Evolutionary conservation across 2,797 vertebrate genomes (phyloP), one percentile per base, ranked within the genome.

Genomic region (Aldrovandia affinis): DNA sequence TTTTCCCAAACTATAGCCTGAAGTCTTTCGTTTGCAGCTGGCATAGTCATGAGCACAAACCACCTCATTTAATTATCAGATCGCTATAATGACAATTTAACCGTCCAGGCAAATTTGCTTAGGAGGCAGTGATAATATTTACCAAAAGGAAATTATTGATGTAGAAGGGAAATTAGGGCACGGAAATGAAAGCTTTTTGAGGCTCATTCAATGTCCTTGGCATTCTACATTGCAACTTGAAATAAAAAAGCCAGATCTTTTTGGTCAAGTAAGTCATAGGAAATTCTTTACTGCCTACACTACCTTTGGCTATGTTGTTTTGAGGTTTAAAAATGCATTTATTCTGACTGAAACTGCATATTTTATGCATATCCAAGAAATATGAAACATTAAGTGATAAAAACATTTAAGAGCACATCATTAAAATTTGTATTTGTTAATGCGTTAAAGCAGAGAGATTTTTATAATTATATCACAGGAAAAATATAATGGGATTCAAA

Each of bases 21-120:
- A 73, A 73, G 33, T 39, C 36, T 73, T 73, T 39, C 18, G 5
- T 73, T 42, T 22, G 15, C 68, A 73, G 33, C 6, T 73, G 5
- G 68, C 55, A 12, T 36, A 39, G 68, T 22, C 6, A 12, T 8
- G 68, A 22, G 68, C 36, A 73, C 12, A 3, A 33, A 52, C 18
- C 78, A 55, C 57, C 78, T 80, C 80, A n/a, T 65, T 81, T 81
- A 65, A 81, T 81, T 63, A 81, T 63, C 55, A 81, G 57, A 42
- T 36, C 33, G 65, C 52, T 63, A 39, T n/a, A 63, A 81, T 42
- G 59, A 81, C 57, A 30, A 54, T 42, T 79, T 79, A 15, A 79
- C 44, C 42, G 80, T 63, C 80, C 33, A 33, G 80, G 65, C 42
- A 30, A 81, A 61, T 81, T 28, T n/a, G 36, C 33, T 63, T 81